A percentile compares a stretch with the other conserved stretches of the same genome.
phyloP scores from a whole-genome alignment of 92 coral and sea anemone genomes.

The Meandrina meandrites region DNA sequence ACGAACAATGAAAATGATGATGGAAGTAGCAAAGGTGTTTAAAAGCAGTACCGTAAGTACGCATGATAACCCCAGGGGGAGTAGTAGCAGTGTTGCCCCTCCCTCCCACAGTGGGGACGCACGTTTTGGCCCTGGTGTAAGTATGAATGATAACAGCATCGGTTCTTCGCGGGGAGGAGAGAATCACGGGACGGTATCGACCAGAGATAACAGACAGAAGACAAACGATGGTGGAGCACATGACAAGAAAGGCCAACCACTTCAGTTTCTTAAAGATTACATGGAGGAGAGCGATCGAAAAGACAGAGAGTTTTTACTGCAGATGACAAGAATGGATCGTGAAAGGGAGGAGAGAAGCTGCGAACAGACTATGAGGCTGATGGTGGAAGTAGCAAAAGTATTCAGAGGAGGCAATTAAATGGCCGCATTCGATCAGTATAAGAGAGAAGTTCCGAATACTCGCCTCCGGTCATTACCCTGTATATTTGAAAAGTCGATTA shows the following conservation, averaged over 20 bases:
- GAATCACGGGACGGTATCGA: conserved; percentile 22
- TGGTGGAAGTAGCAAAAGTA: conserved; percentile 59
- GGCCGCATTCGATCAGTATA: too few species aligned
- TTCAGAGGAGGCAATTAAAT: conserved; percentile 35
- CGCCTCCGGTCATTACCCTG: not conserved
- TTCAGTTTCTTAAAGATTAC: conserved; percentile 53
- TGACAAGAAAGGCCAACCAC: conserved; percentile 41
- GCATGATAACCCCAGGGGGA: conserved; percentile 25
- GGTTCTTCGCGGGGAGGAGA: conserved; percentile 22
- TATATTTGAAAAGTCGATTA: too few species aligned
- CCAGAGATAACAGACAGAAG: conserved; percentile 35
- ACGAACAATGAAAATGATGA: conserved; percentile 55
- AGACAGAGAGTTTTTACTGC: conserved; percentile 59
- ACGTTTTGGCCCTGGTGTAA: conserved; percentile 21
- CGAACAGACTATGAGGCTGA: conserved; percentile 53
- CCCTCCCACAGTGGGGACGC: conserved; percentile 21
- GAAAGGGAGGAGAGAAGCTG: conserved; percentile 55
- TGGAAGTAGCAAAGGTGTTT: conserved; percentile 58
- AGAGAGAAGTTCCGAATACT: not conserved
- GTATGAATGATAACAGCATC: not conserved
- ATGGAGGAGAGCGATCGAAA: conserved; percentile 57
- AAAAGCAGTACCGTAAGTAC: conserved; percentile 24
- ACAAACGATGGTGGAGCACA: conserved; percentile 23
- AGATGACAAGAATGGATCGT: conserved; percentile 52
- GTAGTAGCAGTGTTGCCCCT: conserved; percentile 21